Conservation (phyloP, 2,797 vertebrate genomes). For the Pogoniulus pusillus region DNA sequence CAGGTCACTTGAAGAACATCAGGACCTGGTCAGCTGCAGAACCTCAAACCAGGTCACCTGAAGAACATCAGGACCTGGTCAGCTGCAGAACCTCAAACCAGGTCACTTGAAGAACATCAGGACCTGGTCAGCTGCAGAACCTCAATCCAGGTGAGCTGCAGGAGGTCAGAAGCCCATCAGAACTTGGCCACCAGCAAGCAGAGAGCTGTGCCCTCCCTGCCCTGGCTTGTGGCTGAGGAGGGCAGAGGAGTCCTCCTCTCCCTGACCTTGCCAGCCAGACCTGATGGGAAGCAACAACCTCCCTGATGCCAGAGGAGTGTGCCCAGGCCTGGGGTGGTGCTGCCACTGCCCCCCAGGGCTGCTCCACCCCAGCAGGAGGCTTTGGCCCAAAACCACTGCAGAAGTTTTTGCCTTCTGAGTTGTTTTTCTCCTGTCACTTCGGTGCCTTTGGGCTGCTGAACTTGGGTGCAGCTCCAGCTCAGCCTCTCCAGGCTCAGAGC, state of each 20-base stretch:
- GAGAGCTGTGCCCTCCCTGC: not conserved
- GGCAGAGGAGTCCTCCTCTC: not conserved
- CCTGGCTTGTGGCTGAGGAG: accelerated
- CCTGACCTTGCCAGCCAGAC: not conserved
- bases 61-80: no score
- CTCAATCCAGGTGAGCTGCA: no score
- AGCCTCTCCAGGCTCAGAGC: not conserved
- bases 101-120: no score
- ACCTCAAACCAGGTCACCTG: no score
- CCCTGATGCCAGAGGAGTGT: not conserved
- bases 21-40: no score
- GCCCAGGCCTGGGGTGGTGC: accelerated
- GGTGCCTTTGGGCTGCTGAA: not conserved
- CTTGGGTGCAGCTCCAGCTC: not conserved
- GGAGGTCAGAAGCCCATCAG: no score
- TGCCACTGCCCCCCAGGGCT: not conserved
- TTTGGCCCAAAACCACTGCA: not conserved
- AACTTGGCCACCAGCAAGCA: accelerated
- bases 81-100: no score
- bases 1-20: no score
- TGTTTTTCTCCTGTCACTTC: slow-evolving; percentile 51
- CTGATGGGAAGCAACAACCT: not conserved
- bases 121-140: no score
- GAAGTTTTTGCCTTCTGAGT: slow-evolving; percentile 56
- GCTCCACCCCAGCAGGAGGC: no score